These are phyloP conservation scores for Ranitomeya imitator DNA, from an alignment of 2,113 vertebrate species.

Conservation along the genomic window DNA sequence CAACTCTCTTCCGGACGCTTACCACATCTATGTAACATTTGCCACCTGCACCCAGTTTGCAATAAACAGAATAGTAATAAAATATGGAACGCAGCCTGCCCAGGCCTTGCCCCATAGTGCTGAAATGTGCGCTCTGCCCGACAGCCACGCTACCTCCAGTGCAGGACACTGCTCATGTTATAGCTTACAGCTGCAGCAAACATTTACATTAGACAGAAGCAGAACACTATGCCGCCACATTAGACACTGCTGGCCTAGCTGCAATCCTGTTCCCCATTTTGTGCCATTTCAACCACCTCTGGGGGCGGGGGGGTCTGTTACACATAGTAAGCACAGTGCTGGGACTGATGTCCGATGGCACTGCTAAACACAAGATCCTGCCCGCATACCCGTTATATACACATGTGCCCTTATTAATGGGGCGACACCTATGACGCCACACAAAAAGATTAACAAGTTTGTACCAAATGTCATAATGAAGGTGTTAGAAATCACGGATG, in stretches of 20 bases:
- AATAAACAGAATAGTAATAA: slow-evolving; percentile 30
- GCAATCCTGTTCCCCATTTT: neutral
- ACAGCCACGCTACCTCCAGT: neutral
- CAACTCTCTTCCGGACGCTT: neutral
- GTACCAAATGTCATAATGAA: no score
- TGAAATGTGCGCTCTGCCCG: neutral
- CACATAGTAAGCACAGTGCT: slow-evolving; percentile 8
- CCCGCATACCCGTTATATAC: neutral
- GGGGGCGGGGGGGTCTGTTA: neutral
- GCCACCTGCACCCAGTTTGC: slow-evolving; percentile 9
- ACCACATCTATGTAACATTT: slow-evolving; percentile 13
- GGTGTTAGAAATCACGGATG: no score
- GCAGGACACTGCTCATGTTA: neutral
- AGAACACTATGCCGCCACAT: neutral
- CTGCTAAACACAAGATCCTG: slow-evolving; percentile 4
- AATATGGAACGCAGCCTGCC: neutral
- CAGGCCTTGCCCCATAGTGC: neutral
- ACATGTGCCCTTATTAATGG: neutral
- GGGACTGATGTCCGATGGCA: slow-evolving; percentile 22
- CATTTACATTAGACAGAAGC: neutral
- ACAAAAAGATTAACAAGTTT: neutral
- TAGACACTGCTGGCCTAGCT: neutral
- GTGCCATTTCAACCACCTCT: slow-evolving; percentile 30
- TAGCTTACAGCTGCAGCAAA: neutral
- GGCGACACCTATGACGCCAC: neutral